Evolutionary conservation across 2,113 vertebrate genomes (phyloP), one percentile per base, ranked within the genome.

Genomic region (Hippoglossus stenolepis): DNA sequence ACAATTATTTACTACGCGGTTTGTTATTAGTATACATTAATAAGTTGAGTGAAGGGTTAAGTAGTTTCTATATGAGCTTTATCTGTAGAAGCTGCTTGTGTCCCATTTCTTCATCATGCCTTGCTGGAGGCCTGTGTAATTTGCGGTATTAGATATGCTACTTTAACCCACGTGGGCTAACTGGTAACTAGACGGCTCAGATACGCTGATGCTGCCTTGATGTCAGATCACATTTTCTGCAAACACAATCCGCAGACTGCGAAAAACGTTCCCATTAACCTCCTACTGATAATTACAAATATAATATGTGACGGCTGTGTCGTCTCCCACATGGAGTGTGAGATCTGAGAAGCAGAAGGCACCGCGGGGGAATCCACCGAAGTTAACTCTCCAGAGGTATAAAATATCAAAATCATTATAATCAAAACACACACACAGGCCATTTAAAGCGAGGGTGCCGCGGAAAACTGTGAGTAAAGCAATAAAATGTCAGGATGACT

Each of bases 211-310:
- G 59, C 40, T 71, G 64, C 64, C 63, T 79, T 75, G 21, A 75
- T 17, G 81, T 84, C 83, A 82, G 61, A 73, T 84, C 81, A 82
- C 53, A 73, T 83, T 86, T 77, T 80, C 70, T 69, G 68, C 73
- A 76, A 90, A 85, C 47, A 66, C n/a, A 78, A 80, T 78, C 73
- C 65, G 65, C 43, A 77, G 53, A 63, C 68, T 68, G 60, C 38
- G 45, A 49, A 68, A 66, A 31, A 64, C 47, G 43, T 62, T 72
- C 51, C 28, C 47, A 83, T 83, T 35, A 74, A 78, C 84, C 78
- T 82, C 84, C 83, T 35, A 78, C 77, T 82, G 84, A 70, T 76
- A 75, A 77, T 75, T 82, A 83, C 56, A 71, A 82, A 86, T 80
- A 59, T 84, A 75, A 85, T 57, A 82, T 35, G 61, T 11, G 68